Percentiles rank a stretch among this genome's conserved stretches.
These are phyloP conservation scores for Mallotus villosus DNA, from an alignment of 2,797 vertebrate genomes.

Conservation along the genomic window DNA sequence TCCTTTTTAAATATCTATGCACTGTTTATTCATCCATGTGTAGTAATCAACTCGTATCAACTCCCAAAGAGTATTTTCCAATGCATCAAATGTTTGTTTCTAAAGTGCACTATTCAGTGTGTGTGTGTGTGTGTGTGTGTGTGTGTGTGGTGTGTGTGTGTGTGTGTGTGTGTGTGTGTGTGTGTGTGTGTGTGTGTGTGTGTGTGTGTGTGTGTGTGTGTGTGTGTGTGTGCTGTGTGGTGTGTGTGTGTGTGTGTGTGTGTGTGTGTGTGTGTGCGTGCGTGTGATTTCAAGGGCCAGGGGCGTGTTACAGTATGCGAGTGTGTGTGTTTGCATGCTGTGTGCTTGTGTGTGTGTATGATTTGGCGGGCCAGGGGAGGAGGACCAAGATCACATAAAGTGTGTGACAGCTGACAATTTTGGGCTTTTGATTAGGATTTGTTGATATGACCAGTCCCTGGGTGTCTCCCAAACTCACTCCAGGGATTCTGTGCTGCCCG, in stretches of 20 bases:
- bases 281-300: no score
- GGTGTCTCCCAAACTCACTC: constrained; percentile 78
- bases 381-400: constrained; percentile 74
- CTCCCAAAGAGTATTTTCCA: background rate
- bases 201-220: constrained; percentile 8
- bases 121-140: constrained; percentile 4
- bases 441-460: constrained; percentile 79
- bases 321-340: constrained; percentile 16
- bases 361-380: constrained; percentile 57
- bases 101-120: constrained; percentile 6
- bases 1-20: background rate
- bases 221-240: constrained; percentile 2
- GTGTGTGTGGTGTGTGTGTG: constrained; percentile 10
- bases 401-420: constrained; percentile 85
- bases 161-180: constrained; percentile 6
- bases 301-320: constrained; percentile 14
- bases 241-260: constrained; percentile 3
- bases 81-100: background rate
- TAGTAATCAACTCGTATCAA: background rate
- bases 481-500: constrained; percentile 75
- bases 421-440: constrained; percentile 82
- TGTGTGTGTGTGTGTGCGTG: constrained; percentile 21
- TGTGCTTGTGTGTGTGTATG: constrained; percentile 36
- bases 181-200: constrained; percentile 10
- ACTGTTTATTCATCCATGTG: background rate